phyloP scores from a whole-genome alignment of 2,888 invertebrate species.

The Vesta saturnalis region DNA sequence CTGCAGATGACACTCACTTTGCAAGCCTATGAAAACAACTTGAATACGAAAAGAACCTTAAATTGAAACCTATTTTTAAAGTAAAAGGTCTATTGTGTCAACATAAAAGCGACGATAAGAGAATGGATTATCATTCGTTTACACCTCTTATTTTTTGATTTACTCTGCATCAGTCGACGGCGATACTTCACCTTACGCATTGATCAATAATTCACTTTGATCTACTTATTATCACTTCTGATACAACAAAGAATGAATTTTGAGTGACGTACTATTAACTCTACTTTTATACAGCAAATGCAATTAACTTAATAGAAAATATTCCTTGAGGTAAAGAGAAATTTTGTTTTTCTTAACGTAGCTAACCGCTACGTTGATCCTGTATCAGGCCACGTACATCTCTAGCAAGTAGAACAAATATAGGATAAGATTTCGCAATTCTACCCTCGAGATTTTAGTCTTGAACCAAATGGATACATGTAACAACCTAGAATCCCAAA shows the following conservation, averaged over 20 bases:
- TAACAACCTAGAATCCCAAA: not conserved
- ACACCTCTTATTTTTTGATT: conserved; percentile 20
- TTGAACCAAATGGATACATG: not conserved
- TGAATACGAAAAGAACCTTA: conserved; percentile 31
- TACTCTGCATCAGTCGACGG: too few species aligned
- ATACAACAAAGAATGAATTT: too few species aligned
- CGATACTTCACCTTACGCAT: too few species aligned
- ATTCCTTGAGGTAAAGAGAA: not conserved
- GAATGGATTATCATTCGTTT: conserved; percentile 31
- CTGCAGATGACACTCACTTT: conserved; percentile 31
- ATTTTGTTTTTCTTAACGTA: not conserved
- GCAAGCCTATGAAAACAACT: conserved; percentile 31
- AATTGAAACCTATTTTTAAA: conserved; percentile 39
- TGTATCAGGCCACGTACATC: not conserved
- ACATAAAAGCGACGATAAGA: conserved; percentile 32
- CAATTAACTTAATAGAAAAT: not conserved
- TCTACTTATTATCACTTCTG: too few species aligned
- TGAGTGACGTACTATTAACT: too few species aligned
- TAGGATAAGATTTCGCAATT: not conserved
- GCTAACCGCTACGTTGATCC: not conserved
- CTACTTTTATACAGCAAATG: too few species aligned
- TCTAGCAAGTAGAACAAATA: not conserved
- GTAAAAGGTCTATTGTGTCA: conserved; percentile 35
- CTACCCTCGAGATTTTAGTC: not conserved
- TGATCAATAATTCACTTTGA: too few species aligned